phyloP scores from a whole-genome alignment of 2,113 vertebrate genomes.

The Thermophis baileyi region DNA sequence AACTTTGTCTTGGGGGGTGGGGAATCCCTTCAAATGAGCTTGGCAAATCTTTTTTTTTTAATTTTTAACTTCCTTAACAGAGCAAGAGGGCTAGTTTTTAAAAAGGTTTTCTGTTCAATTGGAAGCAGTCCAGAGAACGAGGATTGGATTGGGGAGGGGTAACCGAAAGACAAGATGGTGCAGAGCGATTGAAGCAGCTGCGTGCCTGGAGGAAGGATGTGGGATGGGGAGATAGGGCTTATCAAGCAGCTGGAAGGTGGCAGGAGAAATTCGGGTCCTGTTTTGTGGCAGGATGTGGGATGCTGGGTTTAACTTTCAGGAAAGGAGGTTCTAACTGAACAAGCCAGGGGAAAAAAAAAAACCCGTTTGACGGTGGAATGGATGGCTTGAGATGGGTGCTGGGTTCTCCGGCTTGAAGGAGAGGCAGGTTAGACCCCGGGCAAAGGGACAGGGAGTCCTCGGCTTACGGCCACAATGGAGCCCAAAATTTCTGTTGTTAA shows the following conservation, averaged over 20 bases:
- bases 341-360: neutral
- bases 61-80: too few relatives aligned
- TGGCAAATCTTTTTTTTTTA: too few relatives aligned
- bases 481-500: too few relatives aligned
- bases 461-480: too few relatives aligned
- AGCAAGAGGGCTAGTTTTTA: too few relatives aligned
- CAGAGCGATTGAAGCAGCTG: neutral
- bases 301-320: neutral
- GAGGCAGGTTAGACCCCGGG: neutral
- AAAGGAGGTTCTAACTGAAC: neutral
- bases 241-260: neutral
- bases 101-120: too few relatives aligned
- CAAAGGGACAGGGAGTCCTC: too few relatives aligned
- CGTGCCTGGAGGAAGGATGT: neutral
- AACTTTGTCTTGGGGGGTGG: too few relatives aligned
- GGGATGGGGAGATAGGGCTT: neutral
- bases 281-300: neutral
- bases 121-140: neutral
- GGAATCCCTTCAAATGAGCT: too few relatives aligned
- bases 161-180: neutral
- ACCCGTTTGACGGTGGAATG: neutral
- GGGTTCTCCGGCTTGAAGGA: neutral
- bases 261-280: neutral
- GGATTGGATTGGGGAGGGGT: neutral
- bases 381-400: neutral